Evolutionary conservation across 2,797 vertebrate genomes (phyloP), one percentile per base, ranked within the genome.

Genomic region (Lates japonicus): DNA sequence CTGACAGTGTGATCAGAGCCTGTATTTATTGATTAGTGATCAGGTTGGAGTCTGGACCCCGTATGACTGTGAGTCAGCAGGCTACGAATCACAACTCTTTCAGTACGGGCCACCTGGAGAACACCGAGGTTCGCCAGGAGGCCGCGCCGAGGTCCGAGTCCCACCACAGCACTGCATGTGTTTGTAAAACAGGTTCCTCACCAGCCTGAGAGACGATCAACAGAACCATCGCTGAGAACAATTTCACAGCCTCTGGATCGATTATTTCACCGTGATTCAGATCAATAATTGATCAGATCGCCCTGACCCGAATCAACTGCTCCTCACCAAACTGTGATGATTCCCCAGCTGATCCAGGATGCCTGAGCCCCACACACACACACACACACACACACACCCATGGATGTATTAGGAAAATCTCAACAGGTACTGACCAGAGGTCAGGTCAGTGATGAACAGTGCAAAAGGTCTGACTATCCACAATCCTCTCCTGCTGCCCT

Each of bases 401-500:
- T 52, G 51, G 8, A 22, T 22, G 29, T 29, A 29, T 42, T 25
- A 42, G 8, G 33, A n/a, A 37, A 54, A 17, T 52, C 42, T 20
- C 14, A 37, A 31, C 65, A 55, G 52, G 13, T 6, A 55, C 14
- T 29, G 12, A n/a, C 7, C 39, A 25, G 22, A 29, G 58, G 19
- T 49, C 16, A 72, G 93, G 93, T 93, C 92, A 3, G 22, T 93
- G 93, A 98, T 97, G 97, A 95, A 54, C 59, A 88, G 96, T 96
- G n/a, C n/a, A 96, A 96, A 97, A 97, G 96, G 96, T 97, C 96
- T 98, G 97, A 97, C 82, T 94, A 94, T 93, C 96, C 86, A 76
- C 4, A 76, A 80, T 92, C 84, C 92, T 82, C 90, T 79, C 77
- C 89, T 83, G 81, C 77, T 65, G 61, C 82, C 71, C 67, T 44